Percentiles rank a stretch among this genome's conserved stretches.
Evolutionary conservation across 2,797 vertebrate genomes (phyloP).

Genomic region (Protonibea diacanthus): DNA sequence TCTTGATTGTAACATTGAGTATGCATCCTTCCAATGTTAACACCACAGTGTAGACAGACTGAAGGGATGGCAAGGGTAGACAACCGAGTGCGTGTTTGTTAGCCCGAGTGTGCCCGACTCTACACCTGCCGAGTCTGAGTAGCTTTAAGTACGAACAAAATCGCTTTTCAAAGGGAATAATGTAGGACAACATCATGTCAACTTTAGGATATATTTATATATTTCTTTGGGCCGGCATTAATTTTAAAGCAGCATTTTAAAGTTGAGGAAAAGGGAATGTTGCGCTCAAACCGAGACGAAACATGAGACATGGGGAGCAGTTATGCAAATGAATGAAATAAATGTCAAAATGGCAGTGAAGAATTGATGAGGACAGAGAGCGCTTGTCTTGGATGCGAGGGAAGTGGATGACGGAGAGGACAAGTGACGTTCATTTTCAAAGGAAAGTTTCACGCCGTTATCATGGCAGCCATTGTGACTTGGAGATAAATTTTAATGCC

Average conservation of each 20-base stretch:
- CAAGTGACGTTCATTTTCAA: slow-evolving; percentile 87
- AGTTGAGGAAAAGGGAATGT: slow-evolving; percentile 74
- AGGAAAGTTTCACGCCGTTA: slow-evolving; percentile 88
- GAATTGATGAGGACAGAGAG: slow-evolving; percentile 89
- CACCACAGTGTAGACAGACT: slow-evolving; percentile 48
- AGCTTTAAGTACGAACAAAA: slow-evolving; percentile 83
- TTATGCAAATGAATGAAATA: slow-evolving; percentile 85
- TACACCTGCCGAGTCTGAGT: slow-evolving; percentile 55
- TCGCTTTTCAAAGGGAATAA: slow-evolving; percentile 86
- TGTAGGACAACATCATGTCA: slow-evolving; percentile 85
- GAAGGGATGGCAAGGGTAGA: slow-evolving; percentile 53
- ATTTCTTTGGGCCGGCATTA: slow-evolving; percentile 78
- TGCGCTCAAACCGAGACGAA: slow-evolving; percentile 61
- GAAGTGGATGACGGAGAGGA: slow-evolving; percentile 77
- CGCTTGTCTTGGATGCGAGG: slow-evolving; percentile 79
- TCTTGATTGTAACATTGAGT: slow-evolving; percentile 48
- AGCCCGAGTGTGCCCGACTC: slow-evolving; percentile 54
- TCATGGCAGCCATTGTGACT: slow-evolving; percentile 90
- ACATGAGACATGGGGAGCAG: slow-evolving; percentile 70
- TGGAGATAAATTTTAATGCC: slow-evolving; percentile 96
- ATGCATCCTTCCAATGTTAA: slow-evolving; percentile 56
- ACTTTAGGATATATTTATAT: slow-evolving; percentile 82
- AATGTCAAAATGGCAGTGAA: slow-evolving; percentile 85
- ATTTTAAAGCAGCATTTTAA: slow-evolving; percentile 82
- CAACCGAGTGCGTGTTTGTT: slow-evolving; percentile 64